Evolutionary conservation across 1,140 invertebrate species (phyloP), one percentile per base, ranked within the genome.

Genomic region (Cecropterus lyciades): DNA sequence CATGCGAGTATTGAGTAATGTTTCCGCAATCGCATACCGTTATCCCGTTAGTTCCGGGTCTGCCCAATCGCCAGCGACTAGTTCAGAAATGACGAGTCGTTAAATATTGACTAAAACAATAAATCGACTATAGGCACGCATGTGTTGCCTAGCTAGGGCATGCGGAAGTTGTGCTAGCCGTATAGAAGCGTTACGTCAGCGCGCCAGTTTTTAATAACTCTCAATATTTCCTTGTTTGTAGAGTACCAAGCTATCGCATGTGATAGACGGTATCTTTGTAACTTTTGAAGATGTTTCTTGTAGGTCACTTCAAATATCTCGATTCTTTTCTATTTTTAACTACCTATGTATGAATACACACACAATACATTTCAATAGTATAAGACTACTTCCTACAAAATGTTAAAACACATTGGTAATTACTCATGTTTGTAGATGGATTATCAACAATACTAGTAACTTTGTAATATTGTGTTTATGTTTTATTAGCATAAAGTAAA

Each of bases 141-240:
- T 67, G 65, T 75, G 69, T 59, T 63, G 64, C 65, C 49, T 67
- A 67, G 74, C 72, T 87, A 87, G 81, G 85, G 81, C 82, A 90
- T 79, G 84, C 85, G 85, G 87, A 90, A 90, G 84, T 42, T 42
- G 52, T 86, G 77, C 79, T 78, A 76, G 75, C 68, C 73, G 71
- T 78, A 72, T 79, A 71, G 70, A 73, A 69, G 70, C 69, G 85
- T 90, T 87, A 88, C 85, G 85, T 87, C 87, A 90, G 83, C 84
- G 84, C 80, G 84, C 83, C 74, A 86, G 84, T 88, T 88, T 87
- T 88, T 90, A 87, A 86, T 87, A 87, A 84, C 79, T 84, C 74
- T 67, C 72, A 84, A 83, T 88, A 85, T 84, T 87, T 88, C 84
- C 85, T 87, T 85, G 78, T 90, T 88, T 87, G 79, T 76, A 71